Percentiles rank a stretch among this genome's conserved stretches.
These are phyloP conservation scores for Callithrix jacchus DNA, from an alignment of 2,113 vertebrate species.

Conservation along the genomic window DNA sequence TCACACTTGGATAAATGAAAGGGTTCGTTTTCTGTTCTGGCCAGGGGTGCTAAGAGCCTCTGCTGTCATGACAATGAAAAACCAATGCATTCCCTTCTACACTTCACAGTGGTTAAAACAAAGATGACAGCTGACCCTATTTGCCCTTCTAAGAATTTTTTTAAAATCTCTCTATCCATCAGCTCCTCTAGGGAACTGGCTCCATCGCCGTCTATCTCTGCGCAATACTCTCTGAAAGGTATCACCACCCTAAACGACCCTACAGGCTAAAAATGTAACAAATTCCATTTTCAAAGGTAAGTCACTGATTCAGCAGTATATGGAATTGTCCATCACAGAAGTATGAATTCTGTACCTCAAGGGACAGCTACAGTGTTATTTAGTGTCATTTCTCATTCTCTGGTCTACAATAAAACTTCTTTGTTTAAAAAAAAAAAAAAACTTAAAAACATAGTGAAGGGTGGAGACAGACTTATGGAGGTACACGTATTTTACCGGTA, in stretches of 20 bases:
- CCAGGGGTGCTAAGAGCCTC: not conserved
- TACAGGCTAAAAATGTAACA: not conserved
- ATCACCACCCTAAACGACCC: not conserved
- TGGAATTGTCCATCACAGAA: not conserved
- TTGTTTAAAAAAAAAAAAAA: not conserved
- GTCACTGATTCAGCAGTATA: not conserved
- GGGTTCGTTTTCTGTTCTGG: not conserved
- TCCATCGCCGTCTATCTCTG: not conserved
- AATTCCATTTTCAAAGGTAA: constrained; percentile 34
- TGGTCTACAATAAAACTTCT: not conserved
- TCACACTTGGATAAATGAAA: not conserved
- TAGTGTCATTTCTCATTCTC: not conserved
- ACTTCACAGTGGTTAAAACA: constrained; percentile 5
- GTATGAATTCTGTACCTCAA: not conserved
- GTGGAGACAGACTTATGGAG: not conserved
- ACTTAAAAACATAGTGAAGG: not conserved
- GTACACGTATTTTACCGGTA: not conserved
- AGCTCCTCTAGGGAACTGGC: not conserved
- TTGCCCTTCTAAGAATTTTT: not conserved
- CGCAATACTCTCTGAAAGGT: not conserved
- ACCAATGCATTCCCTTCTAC: not conserved
- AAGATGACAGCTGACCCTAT: constrained; percentile 15
- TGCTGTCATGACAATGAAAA: not conserved
- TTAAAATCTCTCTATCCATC: not conserved
- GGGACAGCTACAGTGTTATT: not conserved